Base-by-base conservation (phyloP, 2,888 invertebrate species). In the Drosophila atripex region DNA sequence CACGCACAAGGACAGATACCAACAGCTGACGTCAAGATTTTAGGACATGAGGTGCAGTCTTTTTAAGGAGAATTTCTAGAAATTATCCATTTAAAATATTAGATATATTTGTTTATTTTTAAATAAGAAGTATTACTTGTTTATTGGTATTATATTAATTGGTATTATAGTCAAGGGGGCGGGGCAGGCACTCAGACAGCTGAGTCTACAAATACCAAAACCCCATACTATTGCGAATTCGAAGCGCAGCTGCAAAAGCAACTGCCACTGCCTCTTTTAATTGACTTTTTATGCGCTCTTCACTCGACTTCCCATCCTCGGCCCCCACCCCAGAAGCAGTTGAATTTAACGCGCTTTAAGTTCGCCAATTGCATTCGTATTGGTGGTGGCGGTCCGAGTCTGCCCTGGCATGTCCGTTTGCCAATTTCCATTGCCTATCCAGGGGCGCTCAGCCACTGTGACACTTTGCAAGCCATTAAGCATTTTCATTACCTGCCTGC, bases 251-350 rank as follows among this genome's bases (percentile, higher is more conserved):
- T 80, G 80, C 60, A 73, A 65, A 86, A 86, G 73, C 73, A 73
- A 74, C 55, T 56, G 53, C 52, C 50, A 50, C 57, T 65, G 74
- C 68, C 75, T 57, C 75, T 86, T 88, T 89, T 89, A 87, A 87
- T 89, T 89, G 87, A 89, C 87, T 88, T 87, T 87, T 86, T 88
- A 87, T 87, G 89, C 80, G 75, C 77, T 77, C 83, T 75, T 65
- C 82, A 76, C 71, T 73, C 71, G 68, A 43, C 35, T 45, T 30
- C 58, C 32, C 18, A 14, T 46, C n/a, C 46, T n/a, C n/a, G n/a
- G n/a, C 1, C 3, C 30, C 18, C 21, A 4, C 18, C 46, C 18
- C 30, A 16, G 18, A 47, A 56, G 70, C 53, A 70, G 68, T 82
- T 77, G 82, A 82, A 84, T 82, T 82, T 86, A 86, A 71, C 85